phyloP scores from a whole-genome alignment of 1,140 invertebrate genomes.

The Drosophila triauraria region DNA sequence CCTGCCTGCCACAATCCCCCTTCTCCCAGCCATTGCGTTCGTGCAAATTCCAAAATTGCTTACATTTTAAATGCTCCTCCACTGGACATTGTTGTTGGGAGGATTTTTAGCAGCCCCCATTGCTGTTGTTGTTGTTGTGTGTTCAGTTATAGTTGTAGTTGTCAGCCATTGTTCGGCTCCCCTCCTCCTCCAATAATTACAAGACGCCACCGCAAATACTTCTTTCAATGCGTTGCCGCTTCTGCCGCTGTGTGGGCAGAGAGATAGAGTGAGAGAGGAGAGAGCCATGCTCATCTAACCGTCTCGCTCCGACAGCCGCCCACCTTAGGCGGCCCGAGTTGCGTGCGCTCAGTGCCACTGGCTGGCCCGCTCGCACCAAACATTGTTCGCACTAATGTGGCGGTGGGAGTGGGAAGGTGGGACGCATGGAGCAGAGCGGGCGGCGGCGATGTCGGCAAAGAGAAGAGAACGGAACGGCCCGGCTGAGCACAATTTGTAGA shows the following conservation, averaged over 20 bases:
- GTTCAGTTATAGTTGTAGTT: conserved; percentile 41
- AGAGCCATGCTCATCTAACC: conserved; percentile 14
- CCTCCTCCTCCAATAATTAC: conserved; percentile 64
- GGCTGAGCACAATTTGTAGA: conserved; percentile 24
- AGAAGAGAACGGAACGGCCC: conserved; percentile 7
- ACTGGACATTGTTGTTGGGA: conserved; percentile 25
- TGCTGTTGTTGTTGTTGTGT: conserved; percentile 21
- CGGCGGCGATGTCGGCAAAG: background rate
- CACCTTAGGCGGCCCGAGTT: conserved; percentile 11
- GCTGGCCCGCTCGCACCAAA: conserved; percentile 43
- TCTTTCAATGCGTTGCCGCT: conserved; percentile 59
- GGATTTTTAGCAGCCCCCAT: conserved; percentile 17
- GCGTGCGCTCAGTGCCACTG: conserved; percentile 21
- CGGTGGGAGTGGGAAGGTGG: conserved; percentile 16
- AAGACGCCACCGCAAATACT: conserved; percentile 80
- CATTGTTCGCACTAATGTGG: conserved; percentile 19
- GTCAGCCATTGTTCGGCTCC: conserved; percentile 72
- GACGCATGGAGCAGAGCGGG: background rate
- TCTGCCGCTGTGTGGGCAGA: conserved; percentile 45
- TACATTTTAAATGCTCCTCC: conserved; percentile 23
- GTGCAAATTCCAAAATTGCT: conserved; percentile 23
- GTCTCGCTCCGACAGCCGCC: conserved; percentile 17
- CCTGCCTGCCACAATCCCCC: background rate
- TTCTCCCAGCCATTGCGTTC: background rate
- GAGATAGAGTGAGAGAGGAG: background rate